Evolutionary conservation across 2,888 invertebrate species (phyloP), one percentile per base, ranked within the genome.

Genomic region (Cantharis lateralis): DNA sequence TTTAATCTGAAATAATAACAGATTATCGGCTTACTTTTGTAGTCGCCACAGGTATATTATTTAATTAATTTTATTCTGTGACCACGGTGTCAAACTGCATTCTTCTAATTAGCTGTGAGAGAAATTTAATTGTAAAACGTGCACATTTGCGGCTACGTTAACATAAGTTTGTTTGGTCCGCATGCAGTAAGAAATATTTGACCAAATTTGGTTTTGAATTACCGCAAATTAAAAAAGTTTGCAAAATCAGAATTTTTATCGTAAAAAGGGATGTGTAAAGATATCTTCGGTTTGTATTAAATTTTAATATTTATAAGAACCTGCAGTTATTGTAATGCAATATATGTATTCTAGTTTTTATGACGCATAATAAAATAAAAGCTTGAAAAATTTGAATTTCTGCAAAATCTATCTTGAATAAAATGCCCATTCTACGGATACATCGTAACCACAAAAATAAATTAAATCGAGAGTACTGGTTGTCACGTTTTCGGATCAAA

Each of bases 351-450:
- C 75, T 69, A 24, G 69, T 74, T 78, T 76, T 77, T 77, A 74
- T 71, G 66, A 68, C 68, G 66, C 26, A 70, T 75, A 71, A 78
- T 78, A 78, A 78, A 78, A 75, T 75, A 74, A 71, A 62, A 75
- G 70, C 72, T 78, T 69, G 24, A 61, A 69, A 74, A 72, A 71
- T 70, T 72, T 71, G 74, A 74, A 78, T 78, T 78, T 78, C 72
- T 75, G 69, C 80, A 79, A 70, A 79, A 74, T 76, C 76, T 74
- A 75, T 77, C 75, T 68, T 79, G 80, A 80, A 80, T 80, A 80
- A 80, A 80, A 80, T 77, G 77, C 79, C 68, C 80, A 80, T 80
- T 79, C 74, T 71, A 79, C 77, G 75, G 77, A 80, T 80, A 78
- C 79, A 80, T 77, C 79, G 77, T 80, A 79, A 80, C 77, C 77